These are phyloP conservation scores for Hephaestus fuliginosus DNA, from an alignment of 2,797 vertebrate genomes.

Conservation along the genomic window DNA sequence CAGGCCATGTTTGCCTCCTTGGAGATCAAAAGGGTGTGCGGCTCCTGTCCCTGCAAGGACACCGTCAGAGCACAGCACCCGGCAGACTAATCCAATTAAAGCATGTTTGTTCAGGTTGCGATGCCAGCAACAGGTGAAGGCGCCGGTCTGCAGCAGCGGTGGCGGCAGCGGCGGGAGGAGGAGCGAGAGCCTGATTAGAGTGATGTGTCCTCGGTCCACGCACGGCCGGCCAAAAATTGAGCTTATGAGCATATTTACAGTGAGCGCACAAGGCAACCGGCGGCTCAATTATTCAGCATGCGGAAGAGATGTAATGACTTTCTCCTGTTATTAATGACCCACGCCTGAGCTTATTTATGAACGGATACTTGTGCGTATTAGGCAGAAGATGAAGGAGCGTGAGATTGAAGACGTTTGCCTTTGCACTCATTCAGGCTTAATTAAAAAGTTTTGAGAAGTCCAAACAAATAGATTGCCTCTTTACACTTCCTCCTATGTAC, in stretches of 20 bases:
- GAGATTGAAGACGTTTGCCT: conserved; percentile 65
- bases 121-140: conserved; percentile 21
- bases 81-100: conserved; percentile 74
- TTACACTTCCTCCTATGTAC: conserved; percentile 34
- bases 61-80: conserved; percentile 39
- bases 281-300: conserved; percentile 81
- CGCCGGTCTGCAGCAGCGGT: conserved; percentile 8
- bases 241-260: conserved; percentile 73
- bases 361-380: conserved; percentile 74
- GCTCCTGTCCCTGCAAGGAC: conserved; percentile 52
- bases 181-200: conserved; percentile 42
- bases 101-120: conserved; percentile 56
- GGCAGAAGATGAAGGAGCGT: conserved; percentile 69
- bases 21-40: conserved; percentile 60
- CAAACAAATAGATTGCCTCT: conserved; percentile 66
- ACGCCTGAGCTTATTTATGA: conserved; percentile 76
- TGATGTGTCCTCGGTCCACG: conserved; percentile 29
- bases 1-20: conserved; percentile 43
- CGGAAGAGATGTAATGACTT: conserved; percentile 80
- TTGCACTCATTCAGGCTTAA: conserved; percentile 59
- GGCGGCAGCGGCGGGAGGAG: background rate
- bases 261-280: conserved; percentile 60
- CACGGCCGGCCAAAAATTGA: conserved; percentile 26
- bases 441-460: conserved; percentile 71
- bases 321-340: conserved; percentile 83